Percentiles rank a stretch among this genome's conserved stretches.
phyloP scores from a whole-genome alignment of 2,113 vertebrate species.

The Lonchura striata region DNA sequence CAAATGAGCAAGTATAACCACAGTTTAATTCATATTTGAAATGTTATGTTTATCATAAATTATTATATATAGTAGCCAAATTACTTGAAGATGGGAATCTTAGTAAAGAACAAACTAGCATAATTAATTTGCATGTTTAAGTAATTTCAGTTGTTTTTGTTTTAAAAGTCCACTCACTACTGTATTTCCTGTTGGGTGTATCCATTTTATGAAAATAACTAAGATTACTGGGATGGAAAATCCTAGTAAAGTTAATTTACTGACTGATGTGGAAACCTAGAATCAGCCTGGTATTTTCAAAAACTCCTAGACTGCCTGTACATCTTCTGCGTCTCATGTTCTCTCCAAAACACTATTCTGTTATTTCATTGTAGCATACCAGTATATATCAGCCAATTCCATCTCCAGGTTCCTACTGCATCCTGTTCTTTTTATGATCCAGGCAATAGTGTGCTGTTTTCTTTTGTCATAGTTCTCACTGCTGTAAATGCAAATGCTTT shows the following conservation, averaged over 20 bases:
- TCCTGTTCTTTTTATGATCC: neutral
- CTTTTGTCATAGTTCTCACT: neutral
- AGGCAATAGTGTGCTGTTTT: neutral
- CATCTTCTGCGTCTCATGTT: neutral
- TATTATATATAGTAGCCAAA: neutral
- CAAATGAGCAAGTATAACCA: constrained; percentile 29
- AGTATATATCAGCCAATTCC: neutral
- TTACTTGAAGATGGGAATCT: neutral
- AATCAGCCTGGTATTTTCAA: neutral
- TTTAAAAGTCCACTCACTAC: neutral
- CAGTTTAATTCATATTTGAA: neutral
- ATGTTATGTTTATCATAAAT: neutral
- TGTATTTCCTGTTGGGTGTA: neutral
- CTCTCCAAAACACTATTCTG: neutral
- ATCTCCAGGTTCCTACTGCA: neutral
- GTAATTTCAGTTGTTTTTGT: neutral
- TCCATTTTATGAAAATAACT: neutral
- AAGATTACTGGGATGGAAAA: neutral
- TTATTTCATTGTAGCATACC: neutral
- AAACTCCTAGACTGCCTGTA: neutral
- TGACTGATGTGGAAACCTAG: neutral
- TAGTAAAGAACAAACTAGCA: neutral
- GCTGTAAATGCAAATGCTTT: neutral
- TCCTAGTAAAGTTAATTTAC: neutral
- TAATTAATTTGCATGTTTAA: neutral